Conservation (phyloP, 2,888 invertebrate genomes). For the Lithosia quadra region DNA sequence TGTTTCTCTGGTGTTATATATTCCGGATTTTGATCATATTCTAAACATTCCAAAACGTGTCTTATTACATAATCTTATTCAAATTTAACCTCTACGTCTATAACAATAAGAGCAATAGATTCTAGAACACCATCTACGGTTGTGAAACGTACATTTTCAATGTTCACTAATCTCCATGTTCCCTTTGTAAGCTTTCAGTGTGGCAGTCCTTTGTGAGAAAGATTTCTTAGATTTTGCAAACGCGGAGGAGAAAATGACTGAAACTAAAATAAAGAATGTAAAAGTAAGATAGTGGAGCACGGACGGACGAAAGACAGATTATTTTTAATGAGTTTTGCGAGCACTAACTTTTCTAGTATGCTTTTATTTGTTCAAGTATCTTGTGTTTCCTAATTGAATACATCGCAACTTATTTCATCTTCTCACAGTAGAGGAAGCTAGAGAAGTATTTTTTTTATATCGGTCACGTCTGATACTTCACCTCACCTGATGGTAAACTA, state of each 20-base stretch:
- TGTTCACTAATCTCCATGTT: conserved; percentile 53
- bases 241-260: conserved; percentile 22
- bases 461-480: too few species aligned
- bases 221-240: conserved; percentile 38
- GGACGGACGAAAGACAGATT: not conserved
- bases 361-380: not conserved
- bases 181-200: conserved; percentile 49
- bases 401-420: too few species aligned
- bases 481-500: too few species aligned
- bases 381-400: too few species aligned
- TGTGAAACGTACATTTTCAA: conserved; percentile 43
- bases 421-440: too few species aligned
- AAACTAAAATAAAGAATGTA: not conserved
- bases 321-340: not conserved
- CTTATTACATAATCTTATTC: conserved; percentile 17
- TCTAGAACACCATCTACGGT: conserved; percentile 26
- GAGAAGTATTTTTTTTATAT: too few species aligned
- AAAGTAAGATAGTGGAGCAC: not conserved
- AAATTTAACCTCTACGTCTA: conserved; percentile 27
- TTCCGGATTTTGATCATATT: conserved; percentile 45
- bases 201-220: conserved; percentile 46
- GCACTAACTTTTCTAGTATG: not conserved
- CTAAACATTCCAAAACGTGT: conserved; percentile 27
- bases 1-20: conserved; percentile 32
- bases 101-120: conserved; percentile 23